Base-by-base conservation (phyloP, 2,113 vertebrate species). In the Coryphaenoides rupestris region DNA sequence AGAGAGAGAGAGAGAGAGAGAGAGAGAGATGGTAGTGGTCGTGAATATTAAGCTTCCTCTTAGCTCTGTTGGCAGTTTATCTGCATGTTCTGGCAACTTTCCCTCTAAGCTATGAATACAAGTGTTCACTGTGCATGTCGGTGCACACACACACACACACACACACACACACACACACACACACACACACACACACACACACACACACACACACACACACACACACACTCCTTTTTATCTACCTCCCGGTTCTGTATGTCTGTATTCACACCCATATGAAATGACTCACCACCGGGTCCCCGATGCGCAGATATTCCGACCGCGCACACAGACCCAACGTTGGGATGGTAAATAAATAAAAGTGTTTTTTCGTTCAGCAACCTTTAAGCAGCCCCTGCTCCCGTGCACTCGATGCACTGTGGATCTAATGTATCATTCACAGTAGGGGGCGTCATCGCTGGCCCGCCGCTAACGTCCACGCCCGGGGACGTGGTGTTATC, bases 51-150 rank as follows among this genome's bases (percentile, higher is more conserved):
- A 81, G 75, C 78, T 62, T 73, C 65, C 76, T 80, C 71, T 78
- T 73, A 77, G 72, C 69, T 70, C 73, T 69, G 73, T 72, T 83
- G 80, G 76, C 78, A 78, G 71, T 52, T 50, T 60, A 58, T 77
- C 54, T 70, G 78, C 69, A 73, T 74, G 75, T 75, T 75, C 71
- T 83, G 75, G 81, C 81, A 65, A 66, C 13, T 56, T 45, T 71
- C 62, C 72, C 63, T 64, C 75, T 28, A 71, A 81, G 68, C 83
- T 76, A 68, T 33, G 68, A 67, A 80, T 65, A 71, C 74, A 74
- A 72, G 23, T 47, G 72, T 67, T 55, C 65, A 58, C 19, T 10
- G 47, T 70, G 69, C 73, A 45, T 70, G 64, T 75, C 63, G 46
- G n/a, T 28, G 59, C 33, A 33, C 28, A 33, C 28, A 33, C 28